These are phyloP conservation scores for Orthosia gracilis DNA, from an alignment of 2,888 invertebrate species.

Conservation along the genomic window DNA sequence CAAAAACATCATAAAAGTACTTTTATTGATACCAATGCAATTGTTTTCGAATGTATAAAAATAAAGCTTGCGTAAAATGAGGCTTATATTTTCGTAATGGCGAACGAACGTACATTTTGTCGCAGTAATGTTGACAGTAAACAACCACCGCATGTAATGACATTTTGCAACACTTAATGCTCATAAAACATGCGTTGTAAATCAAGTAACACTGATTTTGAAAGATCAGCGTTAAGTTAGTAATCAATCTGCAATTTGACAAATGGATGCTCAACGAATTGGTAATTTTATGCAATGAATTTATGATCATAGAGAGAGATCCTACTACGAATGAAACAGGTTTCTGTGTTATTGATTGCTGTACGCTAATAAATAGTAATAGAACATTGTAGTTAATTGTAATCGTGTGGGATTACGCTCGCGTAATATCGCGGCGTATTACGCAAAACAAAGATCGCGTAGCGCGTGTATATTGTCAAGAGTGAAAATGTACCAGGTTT, in stretches of 20 bases:
- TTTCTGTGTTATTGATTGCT: slow-evolving; percentile 43
- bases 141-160: slow-evolving; percentile 56
- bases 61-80: slow-evolving; percentile 65
- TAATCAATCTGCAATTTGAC: slow-evolving; percentile 61
- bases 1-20: slow-evolving; percentile 46
- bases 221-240: slow-evolving; percentile 53
- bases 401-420: slow-evolving; percentile 65
- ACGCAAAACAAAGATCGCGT: slow-evolving; percentile 83
- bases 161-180: slow-evolving; percentile 62
- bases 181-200: slow-evolving; percentile 58
- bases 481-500: slow-evolving; percentile 80
- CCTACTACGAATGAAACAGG: slow-evolving; percentile 30
- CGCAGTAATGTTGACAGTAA: slow-evolving; percentile 51
- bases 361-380: slow-evolving; percentile 53
- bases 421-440: slow-evolving; percentile 69
- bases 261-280: slow-evolving; percentile 51
- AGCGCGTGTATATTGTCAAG: slow-evolving; percentile 84
- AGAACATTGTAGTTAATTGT: slow-evolving; percentile 57
- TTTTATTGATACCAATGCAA: slow-evolving; percentile 37
- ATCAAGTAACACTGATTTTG: slow-evolving; percentile 63
- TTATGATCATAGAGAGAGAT: slow-evolving; percentile 34
- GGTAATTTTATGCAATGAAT: slow-evolving; percentile 59
- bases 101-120: slow-evolving; percentile 36
- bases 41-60: slow-evolving; percentile 48
- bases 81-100: slow-evolving; percentile 65